These are phyloP conservation scores for Metridium senile DNA, from an alignment of 92 coral and sea anemone species.

Conservation along the genomic window DNA sequence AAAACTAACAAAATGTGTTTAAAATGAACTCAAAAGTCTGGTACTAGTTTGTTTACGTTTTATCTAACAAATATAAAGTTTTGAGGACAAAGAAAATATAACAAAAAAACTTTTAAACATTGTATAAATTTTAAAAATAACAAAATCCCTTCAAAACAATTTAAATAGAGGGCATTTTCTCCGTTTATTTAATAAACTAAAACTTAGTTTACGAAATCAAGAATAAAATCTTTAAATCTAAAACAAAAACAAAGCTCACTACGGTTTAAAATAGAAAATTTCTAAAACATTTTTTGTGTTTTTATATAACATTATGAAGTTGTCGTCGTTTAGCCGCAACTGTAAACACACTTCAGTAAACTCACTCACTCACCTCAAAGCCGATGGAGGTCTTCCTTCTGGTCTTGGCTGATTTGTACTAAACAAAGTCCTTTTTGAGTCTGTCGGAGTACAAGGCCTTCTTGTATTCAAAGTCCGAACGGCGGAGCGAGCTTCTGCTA, in stretches of 20 bases:
- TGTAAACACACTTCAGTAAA: not conserved
- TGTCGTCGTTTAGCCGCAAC: not conserved
- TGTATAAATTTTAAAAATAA: too few species aligned
- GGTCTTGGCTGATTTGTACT: conserved; percentile 57
- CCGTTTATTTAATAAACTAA: too few species aligned
- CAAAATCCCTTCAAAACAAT: too few species aligned
- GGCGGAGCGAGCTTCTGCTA: conserved; percentile 95
- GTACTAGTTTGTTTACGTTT: not conserved
- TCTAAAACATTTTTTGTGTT: not conserved
- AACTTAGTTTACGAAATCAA: too few species aligned
- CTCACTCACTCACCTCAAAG: conserved; percentile 69
- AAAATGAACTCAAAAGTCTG: not conserved
- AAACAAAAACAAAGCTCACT: too few species aligned
- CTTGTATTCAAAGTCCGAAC: conserved; percentile 92
- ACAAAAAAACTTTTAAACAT: too few species aligned
- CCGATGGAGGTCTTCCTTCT: conserved; percentile 92
- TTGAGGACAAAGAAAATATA: not conserved
- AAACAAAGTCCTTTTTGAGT: conserved; percentile 83
- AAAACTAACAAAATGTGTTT: too few species aligned
- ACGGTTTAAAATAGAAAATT: too few species aligned
- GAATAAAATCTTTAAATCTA: too few species aligned
- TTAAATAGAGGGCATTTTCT: too few species aligned
- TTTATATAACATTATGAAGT: not conserved
- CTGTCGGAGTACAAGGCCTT: conserved; percentile 96
- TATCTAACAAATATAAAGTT: not conserved